These are phyloP conservation scores for Disparrhopalites patrizii DNA, from an alignment of 2,888 invertebrate genomes.

Conservation along the genomic window DNA sequence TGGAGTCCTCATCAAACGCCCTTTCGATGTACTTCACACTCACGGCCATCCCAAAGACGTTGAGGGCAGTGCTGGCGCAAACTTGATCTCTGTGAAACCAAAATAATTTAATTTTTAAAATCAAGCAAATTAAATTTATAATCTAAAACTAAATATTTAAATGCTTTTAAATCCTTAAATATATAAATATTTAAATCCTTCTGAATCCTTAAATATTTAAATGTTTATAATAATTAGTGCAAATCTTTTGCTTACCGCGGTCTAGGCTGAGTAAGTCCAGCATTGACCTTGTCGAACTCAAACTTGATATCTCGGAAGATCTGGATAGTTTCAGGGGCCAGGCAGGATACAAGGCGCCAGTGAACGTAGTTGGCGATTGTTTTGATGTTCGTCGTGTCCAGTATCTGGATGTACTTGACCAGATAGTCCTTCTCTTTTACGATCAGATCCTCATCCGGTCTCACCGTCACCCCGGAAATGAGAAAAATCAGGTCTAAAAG, in stretches of 20 bases:
- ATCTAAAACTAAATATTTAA: too few relatives aligned
- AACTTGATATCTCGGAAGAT: conserved; percentile 45
- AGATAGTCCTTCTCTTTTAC: conserved; percentile 37
- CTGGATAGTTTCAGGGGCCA: conserved; percentile 39
- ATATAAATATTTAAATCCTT: too few relatives aligned
- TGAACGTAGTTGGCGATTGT: conserved; percentile 40
- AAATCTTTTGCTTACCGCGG: too few relatives aligned
- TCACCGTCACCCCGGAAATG: conserved; percentile 32
- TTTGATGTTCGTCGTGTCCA: conserved; percentile 10
- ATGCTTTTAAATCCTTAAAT: too few relatives aligned
- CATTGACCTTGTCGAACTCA: conserved; percentile 39
- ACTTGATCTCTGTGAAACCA: conserved; percentile 32
- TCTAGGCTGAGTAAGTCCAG: conserved; percentile 38
- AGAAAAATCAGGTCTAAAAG: conserved; percentile 32
- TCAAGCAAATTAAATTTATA: too few relatives aligned
- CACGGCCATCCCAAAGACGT: conserved; percentile 44
- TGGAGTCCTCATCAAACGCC: conserved; percentile 39
- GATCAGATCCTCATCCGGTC: conserved; percentile 26
- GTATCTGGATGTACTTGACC: conserved; percentile 21
- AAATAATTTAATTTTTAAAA: too few relatives aligned
- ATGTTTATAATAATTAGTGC: too few relatives aligned
- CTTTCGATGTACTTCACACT: conserved; percentile 41
- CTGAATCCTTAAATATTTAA: too few relatives aligned
- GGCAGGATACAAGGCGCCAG: conserved; percentile 36
- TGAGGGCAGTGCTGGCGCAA: conserved; percentile 36